These are phyloP conservation scores for Tyto alba DNA, from an alignment of 2,113 vertebrate genomes.

Conservation along the genomic window DNA sequence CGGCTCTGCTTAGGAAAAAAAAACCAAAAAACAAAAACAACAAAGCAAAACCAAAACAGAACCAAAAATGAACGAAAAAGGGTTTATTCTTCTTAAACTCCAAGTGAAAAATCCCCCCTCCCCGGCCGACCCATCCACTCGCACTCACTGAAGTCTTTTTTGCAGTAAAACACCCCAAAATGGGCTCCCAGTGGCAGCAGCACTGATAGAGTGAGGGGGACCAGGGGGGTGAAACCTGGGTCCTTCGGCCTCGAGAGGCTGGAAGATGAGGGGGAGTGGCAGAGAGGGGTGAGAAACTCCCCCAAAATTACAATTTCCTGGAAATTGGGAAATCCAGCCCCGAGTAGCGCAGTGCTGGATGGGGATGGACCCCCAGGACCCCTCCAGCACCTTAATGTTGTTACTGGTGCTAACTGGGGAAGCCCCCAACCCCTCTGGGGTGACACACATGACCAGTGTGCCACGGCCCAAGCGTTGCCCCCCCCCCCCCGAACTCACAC, in stretches of 20 bases:
- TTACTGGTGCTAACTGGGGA: background rate
- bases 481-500: too few relatives aligned
- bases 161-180: background rate
- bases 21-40: background rate
- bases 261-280: background rate
- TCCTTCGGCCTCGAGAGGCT: background rate
- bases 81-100: background rate
- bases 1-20: conserved; percentile 10
- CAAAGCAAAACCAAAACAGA: background rate
- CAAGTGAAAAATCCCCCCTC: background rate
- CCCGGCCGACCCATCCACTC: background rate
- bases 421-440: background rate
- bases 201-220: background rate
- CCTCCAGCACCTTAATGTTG: background rate
- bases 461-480: background rate
- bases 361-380: background rate
- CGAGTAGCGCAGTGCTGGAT: rapidly evolving
- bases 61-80: background rate
- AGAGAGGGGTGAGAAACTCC: background rate
- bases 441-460: background rate
- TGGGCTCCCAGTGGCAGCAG: background rate
- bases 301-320: background rate
- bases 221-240: background rate
- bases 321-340: background rate
- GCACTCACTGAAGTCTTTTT: background rate